A percentile compares a stretch with the other conserved stretches of the same genome.
phyloP scores from a whole-genome alignment of 2,888 invertebrate genomes.

The Sphecodes monilicornis region DNA sequence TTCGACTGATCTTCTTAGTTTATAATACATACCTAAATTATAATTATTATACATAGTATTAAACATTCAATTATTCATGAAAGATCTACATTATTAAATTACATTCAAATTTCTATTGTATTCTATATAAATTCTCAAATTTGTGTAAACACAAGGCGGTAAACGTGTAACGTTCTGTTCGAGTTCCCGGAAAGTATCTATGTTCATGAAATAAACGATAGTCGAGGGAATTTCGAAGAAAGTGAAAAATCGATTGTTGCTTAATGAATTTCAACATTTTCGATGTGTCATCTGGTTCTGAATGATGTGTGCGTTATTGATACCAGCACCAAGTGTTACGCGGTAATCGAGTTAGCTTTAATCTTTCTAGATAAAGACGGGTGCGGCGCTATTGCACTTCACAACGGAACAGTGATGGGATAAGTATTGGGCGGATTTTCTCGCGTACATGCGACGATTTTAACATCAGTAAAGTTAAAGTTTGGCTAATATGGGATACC shows the following conservation, averaged over 20 bases:
- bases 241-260: neutral
- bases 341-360: neutral
- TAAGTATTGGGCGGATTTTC: no score
- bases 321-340: neutral
- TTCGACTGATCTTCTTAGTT: neutral
- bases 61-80: neutral
- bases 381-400: constrained; percentile 45
- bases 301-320: neutral
- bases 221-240: neutral
- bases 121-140: neutral
- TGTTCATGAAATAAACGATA: neutral
- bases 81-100: neutral
- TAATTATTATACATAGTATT: neutral
- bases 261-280: neutral
- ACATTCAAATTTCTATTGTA: neutral
- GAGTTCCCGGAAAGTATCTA: constrained; percentile 1
- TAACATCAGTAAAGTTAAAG: no score
- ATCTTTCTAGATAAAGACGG: constrained; percentile 49
- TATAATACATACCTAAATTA: no score
- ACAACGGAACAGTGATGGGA: neutral
- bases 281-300: neutral
- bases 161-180: neutral
- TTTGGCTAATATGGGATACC: no score
- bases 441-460: no score
- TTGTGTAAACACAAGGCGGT: neutral